Evolutionary conservation across 2,113 vertebrate genomes (phyloP).

Genomic region (Acanthochromis polyacanthus): DNA sequence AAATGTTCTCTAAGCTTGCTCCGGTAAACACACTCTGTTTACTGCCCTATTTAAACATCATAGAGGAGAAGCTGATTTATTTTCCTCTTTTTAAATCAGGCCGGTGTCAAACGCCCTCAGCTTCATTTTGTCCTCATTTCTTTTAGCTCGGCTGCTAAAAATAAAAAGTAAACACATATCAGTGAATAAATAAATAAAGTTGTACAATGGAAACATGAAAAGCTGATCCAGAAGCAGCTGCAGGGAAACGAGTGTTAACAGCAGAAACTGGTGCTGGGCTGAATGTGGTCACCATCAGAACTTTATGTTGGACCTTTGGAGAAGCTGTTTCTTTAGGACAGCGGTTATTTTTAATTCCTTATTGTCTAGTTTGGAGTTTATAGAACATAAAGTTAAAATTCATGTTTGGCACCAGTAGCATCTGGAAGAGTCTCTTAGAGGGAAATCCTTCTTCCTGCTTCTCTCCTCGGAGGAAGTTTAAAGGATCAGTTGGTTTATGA

Average conservation of each 20-base stretch:
- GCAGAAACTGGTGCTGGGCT: background rate
- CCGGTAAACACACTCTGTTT: slow-evolving; percentile 37
- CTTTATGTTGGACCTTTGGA: slow-evolving; percentile 8
- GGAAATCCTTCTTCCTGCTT: no score
- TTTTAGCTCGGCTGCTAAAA: slow-evolving; percentile 2
- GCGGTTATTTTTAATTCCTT: slow-evolving; percentile 3
- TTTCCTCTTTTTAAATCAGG: slow-evolving; percentile 22
- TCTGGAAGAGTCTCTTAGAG: no score
- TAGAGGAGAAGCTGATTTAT: slow-evolving; percentile 28
- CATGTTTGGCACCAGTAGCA: no score
- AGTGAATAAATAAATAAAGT: slow-evolving; percentile 19
- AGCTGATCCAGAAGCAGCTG: background rate
- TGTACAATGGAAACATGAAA: slow-evolving; percentile 20
- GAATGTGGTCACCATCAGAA: slow-evolving; percentile 18
- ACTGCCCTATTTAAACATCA: slow-evolving; percentile 46
- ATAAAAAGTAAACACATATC: slow-evolving; percentile 24
- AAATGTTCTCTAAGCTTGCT: background rate
- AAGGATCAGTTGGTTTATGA: no score
- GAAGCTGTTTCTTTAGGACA: background rate
- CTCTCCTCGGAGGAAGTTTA: no score
- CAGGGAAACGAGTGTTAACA: background rate
- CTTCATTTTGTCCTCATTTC: slow-evolving; percentile 23
- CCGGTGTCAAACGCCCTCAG: slow-evolving; percentile 14
- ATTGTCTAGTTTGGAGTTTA: background rate
- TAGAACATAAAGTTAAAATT: no score